Base-by-base conservation (phyloP, 2,113 vertebrate genomes). In the Nestor notabilis region DNA sequence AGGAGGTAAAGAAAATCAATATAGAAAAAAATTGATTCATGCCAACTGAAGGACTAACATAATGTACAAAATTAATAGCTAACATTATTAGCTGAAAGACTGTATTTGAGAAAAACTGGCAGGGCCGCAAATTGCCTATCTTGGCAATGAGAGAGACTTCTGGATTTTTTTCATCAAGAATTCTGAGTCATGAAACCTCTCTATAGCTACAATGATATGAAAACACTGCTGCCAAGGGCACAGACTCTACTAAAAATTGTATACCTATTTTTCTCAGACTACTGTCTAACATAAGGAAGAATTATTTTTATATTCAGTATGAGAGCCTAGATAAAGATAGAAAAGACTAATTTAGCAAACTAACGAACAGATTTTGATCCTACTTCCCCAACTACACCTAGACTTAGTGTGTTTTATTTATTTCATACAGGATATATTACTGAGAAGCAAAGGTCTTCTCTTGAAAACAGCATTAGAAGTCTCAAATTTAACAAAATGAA, bases 31-130 rank as follows among this genome's bases (percentile, higher is more conserved):
- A 7, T 10, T 25, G 14, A 86, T 69, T 95, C 72, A 71, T 77
- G 63, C 60, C 79, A 94, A 53, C 50, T 55, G 66, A 96, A 89
- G 56, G 58, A 66, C 74, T 83, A 94, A 64, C 69, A 90, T 63
- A 13, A 5, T 56, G 50, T 66, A 91, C 50, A 85, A 95, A 96
- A 96, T 94, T 91, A 95, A 94, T 93, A 96, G 89, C 83, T 80
- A 87, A 79, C 61, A 80, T 81, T 81, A 97, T 92, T 95, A 96
- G 58, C 52, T 91, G 56, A 89, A 95, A 95, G 75, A 82, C 27
- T 52, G 35, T 74, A 82, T 89, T 89, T 87, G 69, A 76, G 29
- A 82, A 88, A 85, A 96, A 70, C 49, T 93, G 83, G 72, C 69
- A 69, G 68, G 81, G 53, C 50, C 61, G 29, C 79, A 93, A 69